phyloP scores from a whole-genome alignment of 2,888 invertebrate genomes.

The Ephialtes manifestator region DNA sequence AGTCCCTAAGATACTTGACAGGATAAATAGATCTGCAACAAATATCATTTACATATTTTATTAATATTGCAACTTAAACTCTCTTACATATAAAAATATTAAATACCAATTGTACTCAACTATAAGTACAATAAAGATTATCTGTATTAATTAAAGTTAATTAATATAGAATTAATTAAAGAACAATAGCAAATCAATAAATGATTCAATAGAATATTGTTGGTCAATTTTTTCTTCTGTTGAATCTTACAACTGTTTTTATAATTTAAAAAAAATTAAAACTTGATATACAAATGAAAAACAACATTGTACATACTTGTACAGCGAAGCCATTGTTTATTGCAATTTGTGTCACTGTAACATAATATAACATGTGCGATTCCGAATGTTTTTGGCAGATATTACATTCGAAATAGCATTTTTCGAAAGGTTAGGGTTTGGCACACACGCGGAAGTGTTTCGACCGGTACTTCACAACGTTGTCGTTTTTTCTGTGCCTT shows the following conservation, averaged over 20 bases:
- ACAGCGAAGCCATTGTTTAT: slow-evolving; percentile 75
- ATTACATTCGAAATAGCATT: slow-evolving; percentile 27
- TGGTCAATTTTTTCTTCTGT: no score
- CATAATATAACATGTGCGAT: background rate
- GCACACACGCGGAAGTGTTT: background rate
- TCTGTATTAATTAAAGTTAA: no score
- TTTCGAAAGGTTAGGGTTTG: slow-evolving; percentile 24
- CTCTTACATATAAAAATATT: no score
- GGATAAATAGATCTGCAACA: slow-evolving; percentile 91
- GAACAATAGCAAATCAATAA: no score
- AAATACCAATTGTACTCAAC: no score
- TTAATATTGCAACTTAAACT: no score
- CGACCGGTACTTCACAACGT: background rate
- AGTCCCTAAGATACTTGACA: slow-evolving; percentile 91
- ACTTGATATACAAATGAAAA: background rate
- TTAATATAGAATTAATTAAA: no score
- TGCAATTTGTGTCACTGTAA: background rate
- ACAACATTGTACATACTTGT: slow-evolving; percentile 72
- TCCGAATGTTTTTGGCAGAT: slow-evolving; percentile 11
- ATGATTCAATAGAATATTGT: no score
- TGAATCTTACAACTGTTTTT: background rate
- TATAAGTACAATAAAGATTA: no score
- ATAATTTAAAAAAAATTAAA: slow-evolving; percentile 6
- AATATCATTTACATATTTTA: slow-evolving; percentile 12
- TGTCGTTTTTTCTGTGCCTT: background rate